These are phyloP conservation scores for Gopherus flavomarginatus DNA, from an alignment of 2,113 vertebrate species.

Conservation along the genomic window DNA sequence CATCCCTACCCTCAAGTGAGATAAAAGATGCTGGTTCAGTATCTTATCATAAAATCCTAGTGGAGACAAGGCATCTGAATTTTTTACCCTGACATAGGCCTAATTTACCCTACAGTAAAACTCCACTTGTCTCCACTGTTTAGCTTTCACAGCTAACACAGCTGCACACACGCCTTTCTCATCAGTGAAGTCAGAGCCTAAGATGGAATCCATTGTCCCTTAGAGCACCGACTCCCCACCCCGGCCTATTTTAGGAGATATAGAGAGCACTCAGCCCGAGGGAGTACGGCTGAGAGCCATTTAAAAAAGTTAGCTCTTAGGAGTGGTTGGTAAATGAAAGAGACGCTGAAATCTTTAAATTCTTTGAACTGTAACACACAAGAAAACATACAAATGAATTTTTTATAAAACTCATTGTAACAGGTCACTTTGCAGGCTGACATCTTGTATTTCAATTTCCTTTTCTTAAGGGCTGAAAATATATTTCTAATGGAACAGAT, in stretches of 20 bases:
- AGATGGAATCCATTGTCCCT: background rate
- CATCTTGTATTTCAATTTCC: background rate
- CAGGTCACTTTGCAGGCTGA: background rate
- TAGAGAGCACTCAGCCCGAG: fast-evolving
- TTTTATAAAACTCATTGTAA: background rate
- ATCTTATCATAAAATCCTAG: background rate
- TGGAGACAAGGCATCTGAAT: background rate
- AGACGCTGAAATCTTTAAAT: fast-evolving
- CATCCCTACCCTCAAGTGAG: background rate
- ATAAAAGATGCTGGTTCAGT: background rate
- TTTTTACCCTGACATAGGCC: background rate
- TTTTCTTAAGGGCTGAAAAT: background rate
- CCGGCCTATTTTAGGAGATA: fast-evolving
- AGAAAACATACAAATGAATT: background rate
- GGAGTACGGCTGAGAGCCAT: background rate
- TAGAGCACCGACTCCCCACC: fast-evolving
- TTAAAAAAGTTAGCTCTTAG: background rate
- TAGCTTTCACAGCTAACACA: background rate
- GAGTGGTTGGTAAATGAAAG: background rate
- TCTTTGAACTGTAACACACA: background rate
- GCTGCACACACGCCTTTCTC: background rate
- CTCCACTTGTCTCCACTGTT: background rate
- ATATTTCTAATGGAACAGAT: background rate
- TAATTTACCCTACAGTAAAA: background rate
- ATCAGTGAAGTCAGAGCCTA: background rate